These are phyloP conservation scores for Acromyrmex charruanus DNA, from an alignment of 1,140 invertebrate genomes.

Conservation along the genomic window DNA sequence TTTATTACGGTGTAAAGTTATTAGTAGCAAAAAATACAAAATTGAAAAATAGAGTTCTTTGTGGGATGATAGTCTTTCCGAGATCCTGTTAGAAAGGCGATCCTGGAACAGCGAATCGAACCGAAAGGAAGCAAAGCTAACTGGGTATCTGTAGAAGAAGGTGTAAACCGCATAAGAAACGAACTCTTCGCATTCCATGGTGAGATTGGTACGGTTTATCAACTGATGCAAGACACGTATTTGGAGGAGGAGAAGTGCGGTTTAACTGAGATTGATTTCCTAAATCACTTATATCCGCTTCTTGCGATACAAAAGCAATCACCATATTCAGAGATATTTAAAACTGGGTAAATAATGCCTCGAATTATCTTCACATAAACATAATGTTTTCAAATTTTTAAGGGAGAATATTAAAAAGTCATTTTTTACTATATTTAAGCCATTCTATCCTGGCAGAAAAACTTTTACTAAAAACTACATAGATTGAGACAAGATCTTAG, in stretches of 20 bases:
- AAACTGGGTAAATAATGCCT: slow-evolving; percentile 86
- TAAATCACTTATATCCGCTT: slow-evolving; percentile 88
- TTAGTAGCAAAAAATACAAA: neutral
- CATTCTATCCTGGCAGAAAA: too few species aligned
- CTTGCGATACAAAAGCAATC: slow-evolving; percentile 88
- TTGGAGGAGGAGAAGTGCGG: slow-evolving; percentile 90
- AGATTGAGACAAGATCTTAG: too few species aligned
- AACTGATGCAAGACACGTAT: slow-evolving; percentile 89
- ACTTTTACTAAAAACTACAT: too few species aligned
- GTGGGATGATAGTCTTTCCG: slow-evolving; percentile 24
- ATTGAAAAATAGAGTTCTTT: slow-evolving; percentile 15
- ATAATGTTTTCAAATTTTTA: neutral
- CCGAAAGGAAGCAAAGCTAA: too few species aligned
- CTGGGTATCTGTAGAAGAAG: too few species aligned
- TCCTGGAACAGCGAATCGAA: too few species aligned
- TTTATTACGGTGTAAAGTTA: neutral
- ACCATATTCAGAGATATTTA: slow-evolving; percentile 88
- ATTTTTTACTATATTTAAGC: too few species aligned
- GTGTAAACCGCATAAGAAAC: too few species aligned
- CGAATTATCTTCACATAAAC: neutral
- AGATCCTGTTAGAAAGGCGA: too few species aligned
- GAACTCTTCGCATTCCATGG: slow-evolving; percentile 58
- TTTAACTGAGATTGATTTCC: slow-evolving; percentile 88
- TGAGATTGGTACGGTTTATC: slow-evolving; percentile 88
- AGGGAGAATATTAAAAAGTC: neutral